Evolutionary conservation across 2,888 invertebrate genomes (phyloP).

Genomic region (Tethea ocularis): DNA sequence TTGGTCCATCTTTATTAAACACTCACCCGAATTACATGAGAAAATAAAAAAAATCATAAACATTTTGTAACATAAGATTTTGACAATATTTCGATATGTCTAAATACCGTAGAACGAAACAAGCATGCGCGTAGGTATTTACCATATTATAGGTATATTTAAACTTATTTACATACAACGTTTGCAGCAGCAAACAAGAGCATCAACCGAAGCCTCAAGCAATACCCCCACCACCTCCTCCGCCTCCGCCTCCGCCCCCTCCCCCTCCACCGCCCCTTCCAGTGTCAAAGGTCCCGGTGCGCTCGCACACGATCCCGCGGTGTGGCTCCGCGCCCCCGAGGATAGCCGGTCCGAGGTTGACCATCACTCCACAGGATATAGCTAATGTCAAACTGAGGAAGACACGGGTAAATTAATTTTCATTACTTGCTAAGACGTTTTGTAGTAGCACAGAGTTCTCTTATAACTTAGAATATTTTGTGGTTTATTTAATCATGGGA

Average conservation of each 20-base stretch:
- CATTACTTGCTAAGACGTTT: too few relatives aligned
- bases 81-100: too few relatives aligned
- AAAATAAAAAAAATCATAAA: not conserved
- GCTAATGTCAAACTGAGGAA: constrained; percentile 77
- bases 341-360: constrained; percentile 59
- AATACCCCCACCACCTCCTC: constrained; percentile 56
- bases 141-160: too few relatives aligned
- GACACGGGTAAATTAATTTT: constrained; percentile 56
- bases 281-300: constrained; percentile 40
- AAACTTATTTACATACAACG: too few relatives aligned
- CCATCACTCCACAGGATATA: constrained; percentile 77
- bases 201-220: constrained; percentile 24
- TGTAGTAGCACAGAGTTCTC: too few relatives aligned
- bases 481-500: too few relatives aligned
- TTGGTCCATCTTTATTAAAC: constrained; percentile 6
- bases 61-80: not conserved
- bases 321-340: constrained; percentile 73
- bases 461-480: too few relatives aligned
- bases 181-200: constrained; percentile 37
- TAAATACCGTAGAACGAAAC: too few relatives aligned
- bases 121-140: too few relatives aligned
- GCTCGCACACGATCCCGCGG: constrained; percentile 67
- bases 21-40: not conserved
- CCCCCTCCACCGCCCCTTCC: constrained; percentile 66
- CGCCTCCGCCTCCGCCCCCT: constrained; percentile 60